Conservation (phyloP, 2,797 vertebrate genomes). For the Tragopan temminckii region DNA sequence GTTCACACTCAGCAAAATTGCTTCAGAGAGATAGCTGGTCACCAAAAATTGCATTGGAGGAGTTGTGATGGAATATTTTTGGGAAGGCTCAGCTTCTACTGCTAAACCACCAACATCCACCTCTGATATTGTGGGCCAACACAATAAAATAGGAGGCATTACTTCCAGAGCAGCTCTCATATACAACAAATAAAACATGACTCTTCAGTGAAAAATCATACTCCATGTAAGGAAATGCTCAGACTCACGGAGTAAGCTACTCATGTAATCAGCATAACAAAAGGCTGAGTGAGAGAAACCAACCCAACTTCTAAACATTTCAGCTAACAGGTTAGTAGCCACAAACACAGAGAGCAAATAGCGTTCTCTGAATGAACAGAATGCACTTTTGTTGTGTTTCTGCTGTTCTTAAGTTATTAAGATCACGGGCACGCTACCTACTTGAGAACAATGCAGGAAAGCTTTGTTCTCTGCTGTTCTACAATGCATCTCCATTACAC, state of each 20-base stretch:
- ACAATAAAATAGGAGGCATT: background rate
- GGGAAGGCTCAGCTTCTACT: background rate
- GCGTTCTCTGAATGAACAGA: conserved; percentile 17
- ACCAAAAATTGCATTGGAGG: background rate
- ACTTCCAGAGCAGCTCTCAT: background rate
- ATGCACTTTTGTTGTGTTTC: background rate
- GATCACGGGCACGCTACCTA: background rate
- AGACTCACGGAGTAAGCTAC: background rate
- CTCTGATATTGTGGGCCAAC: background rate
- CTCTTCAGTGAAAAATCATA: background rate
- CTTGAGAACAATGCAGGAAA: conserved; percentile 13
- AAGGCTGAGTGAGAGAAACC: conserved; percentile 7
- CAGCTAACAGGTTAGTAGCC: conserved; percentile 56
- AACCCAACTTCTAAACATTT: conserved; percentile 49
- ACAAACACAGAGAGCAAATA: conserved; percentile 44
- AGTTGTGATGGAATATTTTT: background rate
- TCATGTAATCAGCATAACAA: conserved; percentile 51
- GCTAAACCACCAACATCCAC: background rate
- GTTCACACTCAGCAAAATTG: accelerated
- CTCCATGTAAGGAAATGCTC: background rate
- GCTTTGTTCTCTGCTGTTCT: background rate
- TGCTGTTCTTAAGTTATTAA: conserved; percentile 27
- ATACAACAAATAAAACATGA: background rate
- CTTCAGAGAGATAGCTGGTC: background rate
- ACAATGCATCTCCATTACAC: background rate